Conservation (phyloP, 2,113 vertebrate genomes). For the Pelmatolapia mariae region DNA sequence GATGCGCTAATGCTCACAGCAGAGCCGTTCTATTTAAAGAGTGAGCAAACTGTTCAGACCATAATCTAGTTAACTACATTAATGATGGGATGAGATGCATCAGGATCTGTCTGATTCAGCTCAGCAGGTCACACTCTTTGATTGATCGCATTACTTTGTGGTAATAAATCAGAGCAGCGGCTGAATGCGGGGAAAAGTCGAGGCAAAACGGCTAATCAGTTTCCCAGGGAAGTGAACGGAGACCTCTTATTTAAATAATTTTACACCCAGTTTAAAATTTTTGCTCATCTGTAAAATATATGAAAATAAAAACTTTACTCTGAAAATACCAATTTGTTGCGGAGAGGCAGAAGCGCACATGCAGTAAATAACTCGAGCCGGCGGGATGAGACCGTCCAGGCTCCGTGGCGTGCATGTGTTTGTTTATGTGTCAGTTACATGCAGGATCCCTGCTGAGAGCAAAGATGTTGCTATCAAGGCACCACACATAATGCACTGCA, state of each 20-base stretch:
- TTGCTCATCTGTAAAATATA: neutral
- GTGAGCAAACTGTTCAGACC: neutral
- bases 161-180: neutral
- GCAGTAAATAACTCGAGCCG: conserved; percentile 6
- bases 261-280: neutral
- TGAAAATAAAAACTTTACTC: neutral
- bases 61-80: neutral
- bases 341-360: neutral
- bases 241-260: neutral
- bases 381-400: neutral
- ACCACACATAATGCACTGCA: conserved; percentile 32
- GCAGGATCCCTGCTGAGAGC: conserved; percentile 51
- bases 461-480: conserved; percentile 56
- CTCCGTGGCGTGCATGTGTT: conserved; percentile 28
- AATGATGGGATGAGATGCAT: neutral
- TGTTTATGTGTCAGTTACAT: conserved; percentile 40
- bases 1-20: neutral
- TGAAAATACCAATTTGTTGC: neutral
- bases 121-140: neutral
- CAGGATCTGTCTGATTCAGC: neutral
- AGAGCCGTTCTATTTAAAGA: neutral
- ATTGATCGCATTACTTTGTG: neutral
- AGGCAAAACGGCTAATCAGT: neutral
- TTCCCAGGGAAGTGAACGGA: neutral
- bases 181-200: neutral